Percentiles rank a stretch among this genome's conserved stretches.
Evolutionary conservation across 2,113 vertebrate species (phyloP).

Genomic region (Anarhynchus alexandrinus): DNA sequence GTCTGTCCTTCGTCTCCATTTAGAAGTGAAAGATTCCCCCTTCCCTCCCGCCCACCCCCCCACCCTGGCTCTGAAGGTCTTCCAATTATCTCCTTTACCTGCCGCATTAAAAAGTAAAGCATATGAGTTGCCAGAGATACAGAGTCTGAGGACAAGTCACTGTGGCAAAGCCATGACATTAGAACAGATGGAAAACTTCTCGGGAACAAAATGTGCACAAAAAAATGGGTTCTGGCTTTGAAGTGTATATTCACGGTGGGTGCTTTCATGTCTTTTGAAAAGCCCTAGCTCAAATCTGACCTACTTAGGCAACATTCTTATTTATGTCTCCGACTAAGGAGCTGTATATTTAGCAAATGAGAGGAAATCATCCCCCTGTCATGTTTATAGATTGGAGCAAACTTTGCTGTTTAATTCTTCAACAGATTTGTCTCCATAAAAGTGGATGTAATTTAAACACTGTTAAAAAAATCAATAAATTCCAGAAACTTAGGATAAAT

Average conservation of each 20-base stretch:
- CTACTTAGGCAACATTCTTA: slow-evolving; percentile 78
- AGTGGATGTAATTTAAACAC: slow-evolving; percentile 70
- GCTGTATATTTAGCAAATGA: slow-evolving; percentile 78
- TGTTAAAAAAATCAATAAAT: slow-evolving; percentile 65
- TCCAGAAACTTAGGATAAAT: slow-evolving; percentile 67
- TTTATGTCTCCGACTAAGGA: slow-evolving; percentile 71
- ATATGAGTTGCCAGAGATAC: slow-evolving; percentile 57
- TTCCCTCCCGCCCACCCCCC: neutral
- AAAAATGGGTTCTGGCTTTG: slow-evolving; percentile 72
- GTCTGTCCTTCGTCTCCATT: slow-evolving; percentile 22
- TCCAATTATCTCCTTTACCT: slow-evolving; percentile 71
- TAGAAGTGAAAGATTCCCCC: slow-evolving; percentile 1
- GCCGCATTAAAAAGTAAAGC: slow-evolving; percentile 56
- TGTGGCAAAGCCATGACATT: slow-evolving; percentile 70
- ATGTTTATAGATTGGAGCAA: slow-evolving; percentile 69
- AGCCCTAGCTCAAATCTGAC: slow-evolving; percentile 76
- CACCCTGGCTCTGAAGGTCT: slow-evolving; percentile 24
- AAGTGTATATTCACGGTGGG: slow-evolving; percentile 72
- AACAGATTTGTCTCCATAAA: slow-evolving; percentile 71
- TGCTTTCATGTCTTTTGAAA: slow-evolving; percentile 78
- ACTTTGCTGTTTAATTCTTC: slow-evolving; percentile 72
- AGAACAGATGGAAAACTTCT: slow-evolving; percentile 77
- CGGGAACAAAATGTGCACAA: slow-evolving; percentile 76
- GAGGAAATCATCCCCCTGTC: slow-evolving; percentile 64
- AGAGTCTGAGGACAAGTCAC: slow-evolving; percentile 71